A percentile compares a stretch with the other conserved stretches of the same genome.
Conservation (phyloP, 2,888 invertebrate species). For the Norana najaformis region DNA sequence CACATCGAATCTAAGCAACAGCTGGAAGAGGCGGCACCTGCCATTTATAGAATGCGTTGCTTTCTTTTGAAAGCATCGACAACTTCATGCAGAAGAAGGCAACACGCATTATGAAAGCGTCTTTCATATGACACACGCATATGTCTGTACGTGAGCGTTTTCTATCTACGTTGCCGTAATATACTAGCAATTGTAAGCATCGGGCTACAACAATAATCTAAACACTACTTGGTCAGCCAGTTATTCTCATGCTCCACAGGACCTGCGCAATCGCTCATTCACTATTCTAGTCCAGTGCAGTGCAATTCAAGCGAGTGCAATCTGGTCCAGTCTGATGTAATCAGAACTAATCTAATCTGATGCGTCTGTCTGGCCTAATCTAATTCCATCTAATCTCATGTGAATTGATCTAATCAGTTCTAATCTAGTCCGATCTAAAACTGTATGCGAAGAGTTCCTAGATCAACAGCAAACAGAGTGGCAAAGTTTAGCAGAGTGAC, state of each 20-base stretch:
- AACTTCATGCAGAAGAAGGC: background rate
- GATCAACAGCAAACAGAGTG: background rate
- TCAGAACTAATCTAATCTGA: background rate
- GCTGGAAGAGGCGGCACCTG: background rate
- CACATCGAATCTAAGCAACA: background rate
- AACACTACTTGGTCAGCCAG: no score
- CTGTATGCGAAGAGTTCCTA: background rate
- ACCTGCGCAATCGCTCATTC: background rate
- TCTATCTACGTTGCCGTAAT: background rate
- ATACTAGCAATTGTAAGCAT: background rate
- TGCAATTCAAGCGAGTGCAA: background rate
- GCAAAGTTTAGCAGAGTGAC: no score
- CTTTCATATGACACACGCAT: background rate
- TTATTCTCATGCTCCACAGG: background rate
- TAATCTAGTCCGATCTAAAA: no score
- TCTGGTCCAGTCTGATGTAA: background rate
- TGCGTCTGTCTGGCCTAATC: background rate
- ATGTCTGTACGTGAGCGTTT: constrained; percentile 4
- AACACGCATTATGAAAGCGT: background rate
- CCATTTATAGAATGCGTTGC: background rate
- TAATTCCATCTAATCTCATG: background rate
- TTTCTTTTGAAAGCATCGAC: background rate
- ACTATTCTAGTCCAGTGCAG: background rate
- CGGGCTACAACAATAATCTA: background rate
- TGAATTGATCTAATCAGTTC: no score